Conservation (phyloP, 2,113 vertebrate genomes). For the Beaufortia kweichowensis region DNA sequence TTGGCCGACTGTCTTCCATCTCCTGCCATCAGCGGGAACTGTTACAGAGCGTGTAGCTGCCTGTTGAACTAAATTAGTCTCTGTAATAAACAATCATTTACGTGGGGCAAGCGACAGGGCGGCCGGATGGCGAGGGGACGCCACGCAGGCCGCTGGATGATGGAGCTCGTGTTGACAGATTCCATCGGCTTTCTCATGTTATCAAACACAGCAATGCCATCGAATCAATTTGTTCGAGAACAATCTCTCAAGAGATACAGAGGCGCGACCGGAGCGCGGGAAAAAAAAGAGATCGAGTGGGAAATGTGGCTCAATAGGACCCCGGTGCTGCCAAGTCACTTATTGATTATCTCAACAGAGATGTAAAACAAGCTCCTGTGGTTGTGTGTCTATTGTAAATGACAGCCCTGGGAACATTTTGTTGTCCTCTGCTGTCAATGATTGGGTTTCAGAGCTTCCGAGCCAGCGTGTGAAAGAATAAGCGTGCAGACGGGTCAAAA, state of each 20-base stretch:
- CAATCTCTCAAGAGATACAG: slow-evolving; percentile 51
- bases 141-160: slow-evolving; percentile 63
- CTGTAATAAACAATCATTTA: slow-evolving; percentile 73
- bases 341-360: slow-evolving; percentile 67
- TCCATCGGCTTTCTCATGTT: slow-evolving; percentile 60
- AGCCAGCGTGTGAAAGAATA: slow-evolving; percentile 54
- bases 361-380: slow-evolving; percentile 68
- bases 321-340: slow-evolving; percentile 56
- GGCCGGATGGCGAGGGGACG: slow-evolving; percentile 59
- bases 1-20: slow-evolving; percentile 61
- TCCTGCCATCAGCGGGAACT: slow-evolving; percentile 49
- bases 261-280: slow-evolving; percentile 43
- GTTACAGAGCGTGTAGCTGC: slow-evolving; percentile 52
- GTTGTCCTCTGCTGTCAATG: slow-evolving; percentile 59
- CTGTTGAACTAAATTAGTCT: slow-evolving; percentile 62
- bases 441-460: slow-evolving; percentile 64
- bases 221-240: slow-evolving; percentile 70
- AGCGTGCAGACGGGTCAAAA: slow-evolving; percentile 52
- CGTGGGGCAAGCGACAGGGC: slow-evolving; percentile 51
- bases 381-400: slow-evolving; percentile 66
- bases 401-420: slow-evolving; percentile 59
- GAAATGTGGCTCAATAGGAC: slow-evolving; percentile 63
- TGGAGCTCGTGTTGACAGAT: slow-evolving; percentile 59
- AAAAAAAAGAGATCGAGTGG: slow-evolving; percentile 46
- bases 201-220: slow-evolving; percentile 62